phyloP scores from a whole-genome alignment of 2,113 vertebrate genomes.

The Riparia riparia region DNA sequence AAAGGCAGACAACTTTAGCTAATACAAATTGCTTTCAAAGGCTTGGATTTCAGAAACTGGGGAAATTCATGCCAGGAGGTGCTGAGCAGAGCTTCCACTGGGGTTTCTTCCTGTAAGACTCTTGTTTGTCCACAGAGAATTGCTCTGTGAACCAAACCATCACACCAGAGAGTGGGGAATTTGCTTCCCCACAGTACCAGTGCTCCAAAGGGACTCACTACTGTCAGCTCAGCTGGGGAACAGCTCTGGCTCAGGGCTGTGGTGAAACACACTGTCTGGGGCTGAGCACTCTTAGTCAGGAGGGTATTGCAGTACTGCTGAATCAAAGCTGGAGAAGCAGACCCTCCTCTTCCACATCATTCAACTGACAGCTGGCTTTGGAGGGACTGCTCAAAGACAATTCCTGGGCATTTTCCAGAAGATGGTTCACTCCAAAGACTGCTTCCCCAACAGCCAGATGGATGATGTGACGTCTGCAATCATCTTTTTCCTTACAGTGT shows the following conservation, averaged over 20 bases:
- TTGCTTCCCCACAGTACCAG: accelerated
- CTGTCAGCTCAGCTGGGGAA: background rate
- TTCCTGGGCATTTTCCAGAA: background rate
- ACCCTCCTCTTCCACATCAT: background rate
- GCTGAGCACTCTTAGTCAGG: background rate
- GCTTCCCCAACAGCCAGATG: background rate
- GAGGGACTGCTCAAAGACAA: background rate
- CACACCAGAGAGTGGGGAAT: background rate
- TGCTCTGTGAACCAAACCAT: background rate
- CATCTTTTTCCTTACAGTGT: background rate
- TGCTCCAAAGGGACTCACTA: background rate
- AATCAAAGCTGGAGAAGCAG: background rate
- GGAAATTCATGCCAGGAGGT: background rate
- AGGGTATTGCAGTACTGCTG: background rate
- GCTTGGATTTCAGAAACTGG: background rate
- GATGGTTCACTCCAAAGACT: background rate
- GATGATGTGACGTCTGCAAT: background rate
- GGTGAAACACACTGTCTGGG: background rate
- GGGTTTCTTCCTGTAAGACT: background rate
- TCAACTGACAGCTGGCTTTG: background rate
- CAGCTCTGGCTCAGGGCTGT: background rate
- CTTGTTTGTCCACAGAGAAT: background rate
- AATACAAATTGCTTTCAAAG: background rate
- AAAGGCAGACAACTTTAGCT: background rate
- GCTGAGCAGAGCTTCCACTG: background rate